A percentile compares a stretch with the other conserved stretches of the same genome.
Conservation (phyloP, 2,113 vertebrate species). For the Mugil cephalus region DNA sequence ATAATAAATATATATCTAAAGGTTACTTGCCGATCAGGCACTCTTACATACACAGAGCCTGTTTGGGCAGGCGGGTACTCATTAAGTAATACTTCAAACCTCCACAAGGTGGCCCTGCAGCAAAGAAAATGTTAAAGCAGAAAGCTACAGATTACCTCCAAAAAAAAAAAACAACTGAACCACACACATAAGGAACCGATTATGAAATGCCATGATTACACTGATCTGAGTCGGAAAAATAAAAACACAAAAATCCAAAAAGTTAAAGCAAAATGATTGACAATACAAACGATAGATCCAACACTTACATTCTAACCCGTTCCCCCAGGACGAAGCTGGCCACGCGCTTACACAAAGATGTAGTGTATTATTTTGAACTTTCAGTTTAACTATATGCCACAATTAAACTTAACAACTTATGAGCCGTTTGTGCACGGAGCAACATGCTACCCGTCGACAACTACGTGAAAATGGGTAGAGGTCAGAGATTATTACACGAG, state of each 20-base stretch:
- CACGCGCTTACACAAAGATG: conserved; percentile 3
- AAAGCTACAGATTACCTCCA: not conserved
- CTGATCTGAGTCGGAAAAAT: not conserved
- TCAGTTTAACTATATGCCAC: not conserved
- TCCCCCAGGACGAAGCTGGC: not conserved
- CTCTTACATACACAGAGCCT: conserved; percentile 31
- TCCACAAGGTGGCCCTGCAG: conserved; percentile 74
- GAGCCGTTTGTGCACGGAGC: not conserved
- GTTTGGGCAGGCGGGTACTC: conserved; percentile 34
- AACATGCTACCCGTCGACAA: too few relatives aligned
- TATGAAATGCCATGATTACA: conserved; percentile 8
- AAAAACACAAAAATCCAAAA: not conserved
- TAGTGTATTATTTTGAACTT: not conserved
- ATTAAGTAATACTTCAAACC: conserved; percentile 67
- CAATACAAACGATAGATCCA: conserved; percentile 1
- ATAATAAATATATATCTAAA: conserved; percentile 69
- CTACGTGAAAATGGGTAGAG: not conserved
- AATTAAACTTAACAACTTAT: not conserved
- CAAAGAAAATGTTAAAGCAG: conserved; percentile 31
- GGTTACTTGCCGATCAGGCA: conserved; percentile 47
- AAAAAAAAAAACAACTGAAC: conserved; percentile 8
- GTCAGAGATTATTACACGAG: not conserved
- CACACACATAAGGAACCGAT: conserved; percentile 4
- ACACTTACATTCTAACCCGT: not conserved
- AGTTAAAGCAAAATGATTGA: not conserved